These are phyloP conservation scores for Dipodomys stephensi DNA, from an alignment of 2,113 vertebrate species.

Conservation along the genomic window DNA sequence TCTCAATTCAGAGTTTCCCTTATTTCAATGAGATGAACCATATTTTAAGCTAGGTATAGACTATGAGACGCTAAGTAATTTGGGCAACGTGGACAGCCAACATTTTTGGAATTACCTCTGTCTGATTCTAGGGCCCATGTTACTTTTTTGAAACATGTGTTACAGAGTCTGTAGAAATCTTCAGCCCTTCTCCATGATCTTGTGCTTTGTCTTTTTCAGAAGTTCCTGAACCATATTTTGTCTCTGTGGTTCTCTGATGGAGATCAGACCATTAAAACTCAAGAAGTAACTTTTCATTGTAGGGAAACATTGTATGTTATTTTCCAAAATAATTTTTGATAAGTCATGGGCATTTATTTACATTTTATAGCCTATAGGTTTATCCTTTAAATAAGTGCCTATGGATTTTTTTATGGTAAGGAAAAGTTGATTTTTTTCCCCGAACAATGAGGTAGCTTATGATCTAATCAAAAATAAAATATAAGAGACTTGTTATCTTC, in stretches of 20 bases:
- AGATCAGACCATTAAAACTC: neutral
- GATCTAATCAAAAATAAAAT: constrained; percentile 83
- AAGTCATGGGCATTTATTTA: neutral
- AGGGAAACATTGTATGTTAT: neutral
- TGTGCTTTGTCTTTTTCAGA: neutral
- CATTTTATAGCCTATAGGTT: neutral
- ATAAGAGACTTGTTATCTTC: constrained; percentile 75
- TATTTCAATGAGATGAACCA: neutral
- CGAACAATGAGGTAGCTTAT: constrained; percentile 76
- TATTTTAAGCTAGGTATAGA: neutral
- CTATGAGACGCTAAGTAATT: neutral
- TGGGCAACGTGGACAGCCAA: neutral
- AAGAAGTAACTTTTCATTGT: neutral
- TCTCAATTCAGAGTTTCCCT: neutral
- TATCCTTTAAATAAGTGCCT: constrained; percentile 60
- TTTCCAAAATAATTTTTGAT: constrained; percentile 39
- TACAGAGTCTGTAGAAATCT: neutral
- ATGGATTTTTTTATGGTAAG: constrained; percentile 58
- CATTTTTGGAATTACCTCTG: neutral
- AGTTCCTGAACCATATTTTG: neutral
- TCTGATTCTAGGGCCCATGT: neutral
- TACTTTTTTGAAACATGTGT: neutral
- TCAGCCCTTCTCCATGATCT: neutral
- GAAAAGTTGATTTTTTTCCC: constrained; percentile 40
- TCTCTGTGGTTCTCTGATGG: neutral